Base-by-base conservation (phyloP, 2,797 vertebrate genomes). In the Diceros bicornis region DNA sequence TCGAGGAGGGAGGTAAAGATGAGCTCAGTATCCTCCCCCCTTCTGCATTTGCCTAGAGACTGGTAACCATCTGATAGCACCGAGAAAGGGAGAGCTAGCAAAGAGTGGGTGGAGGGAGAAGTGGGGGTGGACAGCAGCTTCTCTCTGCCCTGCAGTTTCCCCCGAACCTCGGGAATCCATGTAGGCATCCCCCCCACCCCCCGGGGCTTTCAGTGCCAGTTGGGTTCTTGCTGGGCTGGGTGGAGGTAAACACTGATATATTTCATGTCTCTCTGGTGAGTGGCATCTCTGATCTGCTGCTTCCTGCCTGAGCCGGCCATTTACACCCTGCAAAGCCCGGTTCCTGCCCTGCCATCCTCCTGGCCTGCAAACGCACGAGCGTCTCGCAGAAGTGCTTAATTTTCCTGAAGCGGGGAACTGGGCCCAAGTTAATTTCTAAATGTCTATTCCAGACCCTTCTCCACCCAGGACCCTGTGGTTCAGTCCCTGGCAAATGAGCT, bases 351-450 rank as follows among this genome's bases (percentile, higher is more conserved):
- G 78, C 79, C 32, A 7, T 90, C 90, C 75, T 81, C 87, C 0
- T 7, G 94, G 81, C 32, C 87, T 94, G 93, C 86, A 96, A 97
- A 97, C 95, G 94, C 96, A 95, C 52, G 41, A 93, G 93, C 50
- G 23, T 95, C 97, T 98, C 97, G 98, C 94, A 78, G 89, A 98
- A 98, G 94, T 93, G 97, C 97, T 97, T 97, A 14, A n/a, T 98
- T 91, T 98, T 97, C 77, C 89, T 32, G 92, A 91, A 14, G 4
- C 10, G 66, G 77, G 87, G 97, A 86, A 85, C 87, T 59, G 61
- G 25, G 34, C 93, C 98, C 75, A 86, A 96, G 96, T 97, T 98
- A 95, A 98, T 97, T 97, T 97, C 98, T 98, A 95, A 88, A 89
- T 87, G 68, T 78, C 57, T 85, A 2, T 62, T 83, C 44, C 64